Percentiles rank a stretch among this genome's conserved stretches.
Evolutionary conservation across 2,888 invertebrate genomes (phyloP).

Genomic region (Folsomia manolachei): DNA sequence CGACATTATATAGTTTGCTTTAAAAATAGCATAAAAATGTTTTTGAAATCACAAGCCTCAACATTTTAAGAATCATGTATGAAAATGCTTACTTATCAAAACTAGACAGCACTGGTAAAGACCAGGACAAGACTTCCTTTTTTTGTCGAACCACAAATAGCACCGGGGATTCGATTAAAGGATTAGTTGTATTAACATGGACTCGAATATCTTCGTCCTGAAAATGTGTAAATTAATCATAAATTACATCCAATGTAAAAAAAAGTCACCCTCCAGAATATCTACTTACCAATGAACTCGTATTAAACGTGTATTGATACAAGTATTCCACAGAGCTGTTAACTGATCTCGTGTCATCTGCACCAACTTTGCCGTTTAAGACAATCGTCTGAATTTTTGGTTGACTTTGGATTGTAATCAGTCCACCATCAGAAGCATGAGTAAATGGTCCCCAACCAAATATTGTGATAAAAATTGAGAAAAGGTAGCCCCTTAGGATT

Average conservation of each 20-base stretch:
- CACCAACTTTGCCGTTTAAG: constrained; percentile 15
- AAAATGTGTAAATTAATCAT: not conserved
- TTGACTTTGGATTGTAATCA: not conserved
- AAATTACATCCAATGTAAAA: too few species aligned
- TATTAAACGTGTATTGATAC: constrained; percentile 29
- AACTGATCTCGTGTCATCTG: constrained; percentile 8
- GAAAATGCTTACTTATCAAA: constrained; percentile 26
- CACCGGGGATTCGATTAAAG: constrained; percentile 63
- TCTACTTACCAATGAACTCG: not conserved
- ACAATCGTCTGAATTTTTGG: constrained; percentile 6
- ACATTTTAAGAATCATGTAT: not conserved
- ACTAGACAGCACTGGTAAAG: constrained; percentile 62
- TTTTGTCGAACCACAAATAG: constrained; percentile 73
- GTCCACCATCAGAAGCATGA: too few species aligned
- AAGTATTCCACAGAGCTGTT: constrained; percentile 31
- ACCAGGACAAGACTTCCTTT: constrained; percentile 74
- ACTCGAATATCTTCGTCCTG: constrained; percentile 50
- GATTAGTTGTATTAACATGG: constrained; percentile 55
- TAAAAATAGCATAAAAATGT: not conserved
- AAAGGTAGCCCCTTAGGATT: too few species aligned
- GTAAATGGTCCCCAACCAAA: too few species aligned
- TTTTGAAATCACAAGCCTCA: not conserved
- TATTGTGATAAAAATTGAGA: too few species aligned
- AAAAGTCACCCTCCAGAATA: too few species aligned
- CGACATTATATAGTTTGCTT: constrained; percentile 39